Base-by-base conservation (phyloP, 2,888 invertebrate genomes). In the Drosophila stalkeri region DNA sequence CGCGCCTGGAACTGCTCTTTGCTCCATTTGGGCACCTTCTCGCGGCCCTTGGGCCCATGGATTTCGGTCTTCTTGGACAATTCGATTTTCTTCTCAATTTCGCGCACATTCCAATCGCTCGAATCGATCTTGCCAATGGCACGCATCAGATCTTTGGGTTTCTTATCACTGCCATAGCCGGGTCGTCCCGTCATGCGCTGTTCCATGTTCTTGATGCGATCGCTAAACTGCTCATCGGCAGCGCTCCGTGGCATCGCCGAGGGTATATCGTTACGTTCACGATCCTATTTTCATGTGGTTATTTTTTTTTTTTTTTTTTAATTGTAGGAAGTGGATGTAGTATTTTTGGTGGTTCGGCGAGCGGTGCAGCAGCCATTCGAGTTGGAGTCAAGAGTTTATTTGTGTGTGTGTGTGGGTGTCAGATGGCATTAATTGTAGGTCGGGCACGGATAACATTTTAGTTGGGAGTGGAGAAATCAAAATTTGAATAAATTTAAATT, bases 1-100 rank as follows among this genome's bases (percentile, higher is more conserved):
- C 95, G 94, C 23, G 96, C 96, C 90, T 95, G 94, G 73, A 93
- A 93, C 78, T 97, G 97, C 91, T 97, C 97, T 78, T 96, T 95
- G 92, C 97, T 98, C 98, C 98, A 98, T 92, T 97, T 97, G 12
- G 98, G 98, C 61, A 98, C 98, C 91, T 96, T 96, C 88, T 97
- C 96, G 54, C 94, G 94, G 11, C 94, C 93, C 85, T 94, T 92
- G 5, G 91, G 88, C 20, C 93, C 92, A 12, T 91, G 91, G 62
- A 92, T 90, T 81, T 93, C 93, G 0, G 93, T 92, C 74, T 93
- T 93, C 69, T 93, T 93, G 1, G 93, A 93, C 81, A 94, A 94
- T 65, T 95, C 96, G 39, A 98, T 98, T 93, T 98, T 98, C 91
- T 97, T 96, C 91, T 98, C 98, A 37, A 98, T 97, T 92, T 97